These are phyloP conservation scores for Xerus inauris DNA, from an alignment of 2,113 vertebrate genomes.

Conservation along the genomic window DNA sequence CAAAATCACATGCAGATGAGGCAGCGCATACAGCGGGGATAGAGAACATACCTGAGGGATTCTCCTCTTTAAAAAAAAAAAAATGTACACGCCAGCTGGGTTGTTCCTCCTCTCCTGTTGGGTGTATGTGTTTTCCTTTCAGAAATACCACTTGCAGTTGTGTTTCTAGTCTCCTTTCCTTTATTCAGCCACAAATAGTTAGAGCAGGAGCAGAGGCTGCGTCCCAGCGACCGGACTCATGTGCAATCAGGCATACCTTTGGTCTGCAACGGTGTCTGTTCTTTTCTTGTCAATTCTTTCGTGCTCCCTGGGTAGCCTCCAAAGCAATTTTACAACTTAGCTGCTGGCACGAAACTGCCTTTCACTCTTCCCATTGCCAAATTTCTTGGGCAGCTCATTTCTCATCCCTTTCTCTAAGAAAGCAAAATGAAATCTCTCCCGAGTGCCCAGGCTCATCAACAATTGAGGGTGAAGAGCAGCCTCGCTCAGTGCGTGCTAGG, in stretches of 20 bases:
- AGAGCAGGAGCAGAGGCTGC: constrained; percentile 78
- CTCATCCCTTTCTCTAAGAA: constrained; percentile 60
- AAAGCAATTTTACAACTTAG: constrained; percentile 82
- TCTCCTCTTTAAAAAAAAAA: constrained; percentile 83
- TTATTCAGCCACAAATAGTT: constrained; percentile 78
- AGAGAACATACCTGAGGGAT: constrained; percentile 88
- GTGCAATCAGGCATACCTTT: constrained; percentile 84
- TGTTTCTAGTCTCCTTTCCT: constrained; percentile 77
- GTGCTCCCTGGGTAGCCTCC: constrained; percentile 78
- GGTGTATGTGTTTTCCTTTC: constrained; percentile 54
- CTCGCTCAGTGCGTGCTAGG: constrained; percentile 7
- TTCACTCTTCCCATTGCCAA: constrained; percentile 79
- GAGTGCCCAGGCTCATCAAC: constrained; percentile 65
- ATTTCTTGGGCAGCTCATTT: constrained; percentile 80
- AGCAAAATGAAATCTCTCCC: constrained; percentile 65
- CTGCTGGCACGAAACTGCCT: constrained; percentile 79
- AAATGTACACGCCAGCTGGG: constrained; percentile 82
- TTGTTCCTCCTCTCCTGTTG: constrained; percentile 74
- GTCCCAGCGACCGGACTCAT: constrained; percentile 82
- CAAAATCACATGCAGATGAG: constrained; percentile 61
- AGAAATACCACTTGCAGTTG: constrained; percentile 74
- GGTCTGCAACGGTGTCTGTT: constrained; percentile 81
- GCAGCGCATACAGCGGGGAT: constrained; percentile 21
- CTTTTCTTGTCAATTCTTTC: constrained; percentile 80
- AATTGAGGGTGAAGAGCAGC: constrained; percentile 48